phyloP scores from a whole-genome alignment of 2,797 vertebrate species.

The Sebastes cheni region DNA sequence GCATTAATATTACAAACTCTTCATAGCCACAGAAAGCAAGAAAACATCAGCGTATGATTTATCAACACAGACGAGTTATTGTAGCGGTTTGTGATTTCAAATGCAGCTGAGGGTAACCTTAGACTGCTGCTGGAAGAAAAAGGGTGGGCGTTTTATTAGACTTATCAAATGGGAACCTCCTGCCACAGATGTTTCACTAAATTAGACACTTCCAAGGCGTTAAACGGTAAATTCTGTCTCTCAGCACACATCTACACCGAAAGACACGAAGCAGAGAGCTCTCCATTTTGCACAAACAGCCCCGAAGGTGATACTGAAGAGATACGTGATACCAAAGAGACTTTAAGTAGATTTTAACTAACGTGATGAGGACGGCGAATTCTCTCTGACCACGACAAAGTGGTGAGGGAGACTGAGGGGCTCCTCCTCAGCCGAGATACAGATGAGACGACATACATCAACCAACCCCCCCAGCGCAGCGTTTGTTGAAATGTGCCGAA shows the following conservation, averaged over 20 bases:
- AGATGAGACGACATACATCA: slow-evolving; percentile 42
- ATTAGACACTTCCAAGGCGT: slow-evolving; percentile 32
- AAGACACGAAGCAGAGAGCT: slow-evolving; percentile 10
- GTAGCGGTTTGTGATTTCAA: background rate
- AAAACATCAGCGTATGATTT: slow-evolving; percentile 3
- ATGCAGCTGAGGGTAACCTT: slow-evolving; percentile 1
- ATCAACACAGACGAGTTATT: background rate
- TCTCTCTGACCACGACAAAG: slow-evolving; percentile 25
- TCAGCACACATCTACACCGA: background rate
- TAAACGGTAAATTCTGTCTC: slow-evolving; percentile 1
- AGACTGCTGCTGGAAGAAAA: slow-evolving; percentile 6
- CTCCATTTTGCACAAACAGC: slow-evolving; percentile 25
- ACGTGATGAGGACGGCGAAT: slow-evolving; percentile 11
- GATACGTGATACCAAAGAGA: slow-evolving; percentile 45
- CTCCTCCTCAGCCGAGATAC: slow-evolving; percentile 27
- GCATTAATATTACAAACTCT: background rate
- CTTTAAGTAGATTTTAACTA: slow-evolving; percentile 35
- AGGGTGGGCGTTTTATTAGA: slow-evolving; percentile 36
- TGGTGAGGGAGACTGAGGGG: background rate
- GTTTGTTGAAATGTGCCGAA: slow-evolving; percentile 31
- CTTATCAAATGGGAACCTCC: slow-evolving; percentile 39
- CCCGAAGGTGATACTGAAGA: background rate
- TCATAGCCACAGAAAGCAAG: background rate
- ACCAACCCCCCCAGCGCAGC: background rate
- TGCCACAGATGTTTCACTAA: slow-evolving; percentile 33